Percentiles rank a stretch among this genome's conserved stretches.
phyloP scores from a whole-genome alignment of 2,888 invertebrate genomes.

The Lithodes maja region DNA sequence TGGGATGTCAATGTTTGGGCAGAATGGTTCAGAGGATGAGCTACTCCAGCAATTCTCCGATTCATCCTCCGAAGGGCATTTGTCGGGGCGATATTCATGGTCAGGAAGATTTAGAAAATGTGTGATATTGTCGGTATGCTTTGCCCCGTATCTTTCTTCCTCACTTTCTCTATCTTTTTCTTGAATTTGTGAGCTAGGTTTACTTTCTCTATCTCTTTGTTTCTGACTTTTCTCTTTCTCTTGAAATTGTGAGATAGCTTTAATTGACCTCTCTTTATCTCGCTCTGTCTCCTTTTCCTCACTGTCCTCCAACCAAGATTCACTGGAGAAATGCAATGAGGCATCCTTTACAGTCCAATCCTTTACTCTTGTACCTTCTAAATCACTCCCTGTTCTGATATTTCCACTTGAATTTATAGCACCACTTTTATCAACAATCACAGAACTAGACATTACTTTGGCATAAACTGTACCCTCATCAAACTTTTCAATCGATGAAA shows the following conservation, averaged over 20 bases:
- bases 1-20: background rate
- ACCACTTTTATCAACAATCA: background rate
- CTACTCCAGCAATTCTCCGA: background rate
- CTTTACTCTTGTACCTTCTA: too few relatives aligned
- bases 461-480: background rate
- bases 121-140: background rate
- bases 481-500: too few relatives aligned
- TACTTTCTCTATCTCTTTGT: too few relatives aligned
- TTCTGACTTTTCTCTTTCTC: too few relatives aligned
- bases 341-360: background rate
- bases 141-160: too few relatives aligned
- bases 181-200: too few relatives aligned
- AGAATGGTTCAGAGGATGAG: background rate
- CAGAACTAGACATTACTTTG: background rate
- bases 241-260: too few relatives aligned
- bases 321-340: background rate
- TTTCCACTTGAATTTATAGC: background rate
- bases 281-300: background rate
- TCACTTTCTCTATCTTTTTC: too few relatives aligned
- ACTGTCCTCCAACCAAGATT: background rate
- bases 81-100: background rate
- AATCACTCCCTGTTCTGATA: background rate
- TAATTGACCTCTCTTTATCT: too few relatives aligned
- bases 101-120: background rate
- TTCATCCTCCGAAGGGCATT: background rate